Percentiles rank a stretch among this genome's conserved stretches.
These are phyloP conservation scores for Pogonocherus hispidulus DNA, from an alignment of 2,888 invertebrate species.

Conservation along the genomic window DNA sequence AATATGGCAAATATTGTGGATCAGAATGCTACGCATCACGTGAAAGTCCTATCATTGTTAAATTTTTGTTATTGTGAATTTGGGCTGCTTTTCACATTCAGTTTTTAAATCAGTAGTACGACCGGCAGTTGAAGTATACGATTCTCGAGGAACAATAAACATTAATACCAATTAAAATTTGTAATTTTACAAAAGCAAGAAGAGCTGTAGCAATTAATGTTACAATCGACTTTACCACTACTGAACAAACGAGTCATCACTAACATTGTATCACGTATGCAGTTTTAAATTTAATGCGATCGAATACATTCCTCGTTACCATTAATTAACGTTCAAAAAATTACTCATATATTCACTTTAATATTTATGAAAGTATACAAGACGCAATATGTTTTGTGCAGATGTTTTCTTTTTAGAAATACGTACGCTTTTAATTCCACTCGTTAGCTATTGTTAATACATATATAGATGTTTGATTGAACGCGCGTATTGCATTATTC, in stretches of 20 bases:
- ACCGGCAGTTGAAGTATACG: neutral
- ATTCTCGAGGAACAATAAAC: neutral
- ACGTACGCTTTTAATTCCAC: constrained; percentile 29
- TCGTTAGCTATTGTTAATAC: constrained; percentile 46
- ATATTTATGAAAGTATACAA: constrained; percentile 56
- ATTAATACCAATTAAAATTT: constrained; percentile 41
- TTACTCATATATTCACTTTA: constrained; percentile 52
- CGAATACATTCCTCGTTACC: constrained; percentile 57
- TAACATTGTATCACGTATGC: constrained; percentile 49
- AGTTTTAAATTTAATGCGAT: constrained; percentile 43
- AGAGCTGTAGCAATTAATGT: constrained; percentile 59
- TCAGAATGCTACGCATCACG: neutral
- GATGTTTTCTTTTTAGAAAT: constrained; percentile 38
- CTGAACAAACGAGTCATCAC: constrained; percentile 57
- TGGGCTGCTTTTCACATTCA: too few relatives aligned
- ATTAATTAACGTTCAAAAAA: constrained; percentile 58
- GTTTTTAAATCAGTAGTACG: neutral
- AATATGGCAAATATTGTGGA: constrained; percentile 26
- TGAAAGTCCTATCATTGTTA: neutral
- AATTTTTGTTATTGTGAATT: neutral
- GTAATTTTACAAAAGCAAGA: constrained; percentile 50
- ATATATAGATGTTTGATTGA: constrained; percentile 43
- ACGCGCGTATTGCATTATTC: constrained; percentile 40
- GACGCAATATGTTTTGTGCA: constrained; percentile 45
- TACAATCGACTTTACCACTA: constrained; percentile 59